Percentiles rank a stretch among this genome's conserved stretches.
phyloP scores from a whole-genome alignment of 2,113 vertebrate genomes.

The Melanotaenia duboulayi region DNA sequence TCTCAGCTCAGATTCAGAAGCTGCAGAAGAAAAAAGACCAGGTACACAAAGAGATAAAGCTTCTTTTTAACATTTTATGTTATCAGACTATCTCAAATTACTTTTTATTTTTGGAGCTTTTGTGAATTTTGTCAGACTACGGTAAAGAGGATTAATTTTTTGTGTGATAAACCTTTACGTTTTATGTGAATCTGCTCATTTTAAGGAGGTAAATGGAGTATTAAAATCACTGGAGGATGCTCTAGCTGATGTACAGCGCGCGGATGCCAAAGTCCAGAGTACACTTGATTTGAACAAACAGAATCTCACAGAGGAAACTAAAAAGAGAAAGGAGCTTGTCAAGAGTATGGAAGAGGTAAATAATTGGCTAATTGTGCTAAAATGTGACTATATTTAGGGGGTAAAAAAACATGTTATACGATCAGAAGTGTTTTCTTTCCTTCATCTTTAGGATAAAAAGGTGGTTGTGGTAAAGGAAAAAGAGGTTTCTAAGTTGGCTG shows the following conservation, averaged over 20 bases:
- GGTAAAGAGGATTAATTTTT: background rate
- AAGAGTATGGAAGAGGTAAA: conserved; percentile 90
- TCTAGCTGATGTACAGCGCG: conserved; percentile 87
- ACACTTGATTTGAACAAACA: conserved; percentile 90
- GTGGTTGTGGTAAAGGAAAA: conserved; percentile 87
- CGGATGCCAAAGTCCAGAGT: conserved; percentile 89
- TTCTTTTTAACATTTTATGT: background rate
- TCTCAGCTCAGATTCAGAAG: conserved; percentile 85
- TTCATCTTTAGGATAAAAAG: conserved; percentile 86
- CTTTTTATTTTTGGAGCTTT: too few relatives aligned
- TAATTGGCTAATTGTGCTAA: rapidly evolving
- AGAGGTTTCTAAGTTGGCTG: conserved; percentile 83
- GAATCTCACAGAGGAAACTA: conserved; percentile 88
- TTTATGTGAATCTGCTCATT: background rate
- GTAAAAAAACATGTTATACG: background rate
- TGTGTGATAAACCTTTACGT: background rate
- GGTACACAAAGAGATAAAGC: conserved; percentile 66
- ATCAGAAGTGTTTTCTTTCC: background rate
- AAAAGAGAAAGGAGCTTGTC: conserved; percentile 85
- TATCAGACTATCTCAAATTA: too few relatives aligned
- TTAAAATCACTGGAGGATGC: conserved; percentile 85
- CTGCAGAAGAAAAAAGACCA: conserved; percentile 88
- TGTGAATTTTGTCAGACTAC: background rate
- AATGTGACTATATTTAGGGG: background rate
- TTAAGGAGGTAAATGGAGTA: conserved; percentile 84